Evolutionary conservation across 1,140 invertebrate species (phyloP), one percentile per base, ranked within the genome.

Genomic region (Cydia fagiglandana): DNA sequence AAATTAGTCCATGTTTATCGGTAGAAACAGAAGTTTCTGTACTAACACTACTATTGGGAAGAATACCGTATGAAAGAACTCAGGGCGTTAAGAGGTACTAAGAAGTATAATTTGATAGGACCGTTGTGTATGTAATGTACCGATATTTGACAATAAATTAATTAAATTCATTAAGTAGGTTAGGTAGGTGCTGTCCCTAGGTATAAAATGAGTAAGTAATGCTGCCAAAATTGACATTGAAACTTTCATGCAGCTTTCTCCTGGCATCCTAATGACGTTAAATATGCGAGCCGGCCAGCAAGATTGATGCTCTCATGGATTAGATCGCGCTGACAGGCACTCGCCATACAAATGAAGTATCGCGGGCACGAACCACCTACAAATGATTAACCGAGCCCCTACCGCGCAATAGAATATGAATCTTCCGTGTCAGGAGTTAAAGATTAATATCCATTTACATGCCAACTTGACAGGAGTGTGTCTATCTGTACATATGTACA

Each of bases 291-390:
- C 76, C 75, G 47, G 74, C 68, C 61, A 47, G 68, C 53, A 75
- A 75, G 74, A 78, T 76, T 76, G 47, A 76, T 76, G 38, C 56
- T 73, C 73, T 24, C 13, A 45, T 24, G 61, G 75, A 78, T 77
- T 76, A 80, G 75, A 80, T 80, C 74, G 66, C 64, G 50, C 75
- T 75, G 75, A 75, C 75, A 70, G 74, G 74, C 77, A 78, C n/a
- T 53, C 56, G 56, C 45, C 73, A 77, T 80, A 78, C 68, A 47
- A 78, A 78, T 78, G 77, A 73, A 78, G 66, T 76, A 24, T 47
- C 47, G 50, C 24, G 74, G n/a, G 66, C 66, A 68, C 64, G n/a
- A 50, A 28, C 28, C 38, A 17, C 30, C 70, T 34, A 45, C 70
- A 45, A 73, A 68, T 68, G 15, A 73, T 10, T 73, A 17, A 70